These are phyloP conservation scores for Deroptyus accipitrinus DNA, from an alignment of 2,113 vertebrate genomes.

Conservation along the genomic window DNA sequence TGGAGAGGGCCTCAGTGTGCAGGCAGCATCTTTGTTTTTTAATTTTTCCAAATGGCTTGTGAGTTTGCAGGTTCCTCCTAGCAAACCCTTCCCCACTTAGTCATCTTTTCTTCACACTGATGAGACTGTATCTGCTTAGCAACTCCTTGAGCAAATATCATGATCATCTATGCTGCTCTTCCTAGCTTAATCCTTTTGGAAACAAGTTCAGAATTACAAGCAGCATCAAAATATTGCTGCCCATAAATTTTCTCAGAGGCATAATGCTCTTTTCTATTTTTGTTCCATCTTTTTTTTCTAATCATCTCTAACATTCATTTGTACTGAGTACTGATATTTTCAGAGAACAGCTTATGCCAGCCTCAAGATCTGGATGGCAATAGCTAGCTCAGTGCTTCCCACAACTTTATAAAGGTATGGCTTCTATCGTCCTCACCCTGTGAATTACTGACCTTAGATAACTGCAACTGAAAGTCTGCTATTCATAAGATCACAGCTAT, in stretches of 20 bases:
- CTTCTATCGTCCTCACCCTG: neutral
- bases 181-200: neutral
- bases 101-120: neutral
- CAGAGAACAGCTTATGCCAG: neutral
- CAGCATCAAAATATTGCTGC: neutral
- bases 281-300: neutral
- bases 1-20: fast-evolving
- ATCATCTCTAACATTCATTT: neutral
- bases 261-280: neutral
- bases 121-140: neutral
- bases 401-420: neutral
- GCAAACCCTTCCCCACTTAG: neutral
- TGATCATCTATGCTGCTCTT: neutral
- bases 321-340: neutral
- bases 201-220: neutral
- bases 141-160: neutral
- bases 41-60: neutral
- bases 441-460: neutral
- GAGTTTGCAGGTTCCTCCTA: neutral
- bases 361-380: neutral
- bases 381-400: neutral
- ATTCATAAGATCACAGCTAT: neutral
- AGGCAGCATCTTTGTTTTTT: fast-evolving
- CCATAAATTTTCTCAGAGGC: neutral
- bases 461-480: neutral